A percentile compares a stretch with the other conserved stretches of the same genome.
Conservation (phyloP, 2,797 vertebrate genomes). For the Coregonus suidteri region DNA sequence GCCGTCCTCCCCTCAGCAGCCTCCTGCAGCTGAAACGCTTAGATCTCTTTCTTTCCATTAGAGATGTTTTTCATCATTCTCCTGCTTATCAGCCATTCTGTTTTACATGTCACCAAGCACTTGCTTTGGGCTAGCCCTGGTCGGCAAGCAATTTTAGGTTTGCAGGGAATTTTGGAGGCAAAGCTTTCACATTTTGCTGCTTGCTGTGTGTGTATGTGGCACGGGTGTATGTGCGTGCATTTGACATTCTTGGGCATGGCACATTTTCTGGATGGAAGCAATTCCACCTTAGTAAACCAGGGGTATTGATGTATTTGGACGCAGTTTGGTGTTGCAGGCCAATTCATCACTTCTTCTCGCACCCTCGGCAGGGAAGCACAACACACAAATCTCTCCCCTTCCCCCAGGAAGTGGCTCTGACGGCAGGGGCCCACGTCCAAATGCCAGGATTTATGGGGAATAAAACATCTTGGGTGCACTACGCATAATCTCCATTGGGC, state of each 20-base stretch:
- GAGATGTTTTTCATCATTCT: not conserved
- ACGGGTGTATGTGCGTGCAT: too few relatives aligned
- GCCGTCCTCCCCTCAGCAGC: too few relatives aligned
- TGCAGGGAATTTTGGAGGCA: too few relatives aligned
- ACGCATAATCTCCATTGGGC: constrained; percentile 19
- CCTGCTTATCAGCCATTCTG: constrained; percentile 7
- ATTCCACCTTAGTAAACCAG: constrained; percentile 10
- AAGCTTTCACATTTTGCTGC: too few relatives aligned
- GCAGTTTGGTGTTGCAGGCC: constrained; percentile 48
- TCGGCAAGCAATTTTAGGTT: too few relatives aligned
- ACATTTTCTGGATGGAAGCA: not conserved
- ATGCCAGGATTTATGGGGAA: constrained; percentile 61
- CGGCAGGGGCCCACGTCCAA: constrained; percentile 46
- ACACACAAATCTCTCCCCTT: constrained; percentile 60
- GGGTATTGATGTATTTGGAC: constrained; percentile 54
- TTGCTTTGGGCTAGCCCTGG: too few relatives aligned
- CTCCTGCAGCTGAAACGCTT: not conserved
- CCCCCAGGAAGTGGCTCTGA: constrained; percentile 40
- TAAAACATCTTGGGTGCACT: constrained; percentile 39
- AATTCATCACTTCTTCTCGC: constrained; percentile 60
- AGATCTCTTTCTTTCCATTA: not conserved
- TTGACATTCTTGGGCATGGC: not conserved
- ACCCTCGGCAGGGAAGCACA: constrained; percentile 50
- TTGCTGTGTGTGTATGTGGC: too few relatives aligned
- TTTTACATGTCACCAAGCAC: not conserved